phyloP scores from a whole-genome alignment of 2,797 vertebrate species.

The Brotula barbata region DNA sequence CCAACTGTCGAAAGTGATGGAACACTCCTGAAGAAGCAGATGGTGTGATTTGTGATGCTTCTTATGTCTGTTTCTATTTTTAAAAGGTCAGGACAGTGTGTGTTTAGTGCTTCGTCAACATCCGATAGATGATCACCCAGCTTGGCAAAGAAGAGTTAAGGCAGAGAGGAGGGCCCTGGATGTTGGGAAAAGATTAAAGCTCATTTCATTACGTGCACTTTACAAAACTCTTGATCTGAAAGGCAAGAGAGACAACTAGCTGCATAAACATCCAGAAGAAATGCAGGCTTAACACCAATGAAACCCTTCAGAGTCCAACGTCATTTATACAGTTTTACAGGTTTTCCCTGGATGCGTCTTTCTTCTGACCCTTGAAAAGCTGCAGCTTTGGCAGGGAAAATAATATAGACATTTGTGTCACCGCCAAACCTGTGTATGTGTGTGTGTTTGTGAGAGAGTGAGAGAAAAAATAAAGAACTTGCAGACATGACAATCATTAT shows the following conservation, averaged over 20 bases:
- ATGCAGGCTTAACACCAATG: background rate
- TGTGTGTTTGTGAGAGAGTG: no score
- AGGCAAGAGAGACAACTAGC: slow-evolving; percentile 3
- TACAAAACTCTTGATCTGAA: slow-evolving; percentile 5
- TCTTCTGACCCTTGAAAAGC: no score
- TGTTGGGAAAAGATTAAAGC: slow-evolving; percentile 15
- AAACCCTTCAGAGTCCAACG: no score
- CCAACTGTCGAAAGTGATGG: background rate
- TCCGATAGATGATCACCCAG: slow-evolving; percentile 39
- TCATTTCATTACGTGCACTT: background rate
- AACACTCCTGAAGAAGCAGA: slow-evolving; percentile 21
- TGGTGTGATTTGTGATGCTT: slow-evolving; percentile 10
- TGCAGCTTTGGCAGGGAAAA: no score
- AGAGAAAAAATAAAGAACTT: no score
- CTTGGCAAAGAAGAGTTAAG: slow-evolving; percentile 21
- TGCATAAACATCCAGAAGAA: background rate
- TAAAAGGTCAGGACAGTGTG: slow-evolving; percentile 37
- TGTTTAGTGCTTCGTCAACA: slow-evolving; percentile 32
- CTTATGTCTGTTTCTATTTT: slow-evolving; percentile 51
- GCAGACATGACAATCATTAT: no score
- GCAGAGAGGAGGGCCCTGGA: background rate
- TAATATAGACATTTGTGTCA: no score
- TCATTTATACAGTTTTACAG: no score
- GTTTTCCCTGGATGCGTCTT: no score
- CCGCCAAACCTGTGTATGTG: no score